Evolutionary conservation across 2,888 invertebrate genomes (phyloP), one percentile per base, ranked within the genome.

Genomic region (Pandemis cinnamomeana): DNA sequence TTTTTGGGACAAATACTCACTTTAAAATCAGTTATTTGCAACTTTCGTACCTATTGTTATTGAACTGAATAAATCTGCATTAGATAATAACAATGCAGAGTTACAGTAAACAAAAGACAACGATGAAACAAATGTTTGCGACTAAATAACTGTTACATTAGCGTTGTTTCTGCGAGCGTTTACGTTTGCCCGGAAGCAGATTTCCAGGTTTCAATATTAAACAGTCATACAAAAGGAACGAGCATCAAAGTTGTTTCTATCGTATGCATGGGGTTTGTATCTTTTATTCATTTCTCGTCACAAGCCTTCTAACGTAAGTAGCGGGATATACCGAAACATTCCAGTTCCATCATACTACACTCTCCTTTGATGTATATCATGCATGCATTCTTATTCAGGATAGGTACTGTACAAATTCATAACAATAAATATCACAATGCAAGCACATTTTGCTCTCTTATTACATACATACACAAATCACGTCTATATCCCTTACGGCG

Each of bases 261-360:
- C 27, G 41, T 41, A 55, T 55, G 46, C 71, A 58, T 41, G 41
- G 53, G 51, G 20, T 71, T 71, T 60, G 41, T 60, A 67, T 71
- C 27, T 71, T 71, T 68, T 72, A 72, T 68, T 72, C 53, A 67
- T 62, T 61, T 61, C 62, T 62, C 53, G 53, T 68, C 67, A 72
- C 62, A 72, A 48, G 8, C 55, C 62, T 55, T 63, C 55, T 55
- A 62, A 62, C 67, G 62, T 46, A 36, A 46, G 62, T 67, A 55
- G 36, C 48, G 55, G 44, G 36, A 61, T 55, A 46, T 36, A 42
- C 44, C 61, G 53, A 61, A 72, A 62, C 55, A 72, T 68, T 68
- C 27, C 55, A 46, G 62, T 55, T 68, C 8, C 41, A 53, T 44
- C 53, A 46, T 62, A 55, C 66, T 51, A 44, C 46, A 15, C 51